phyloP scores from a whole-genome alignment of 2,888 invertebrate species.

The Spilarctia lutea region DNA sequence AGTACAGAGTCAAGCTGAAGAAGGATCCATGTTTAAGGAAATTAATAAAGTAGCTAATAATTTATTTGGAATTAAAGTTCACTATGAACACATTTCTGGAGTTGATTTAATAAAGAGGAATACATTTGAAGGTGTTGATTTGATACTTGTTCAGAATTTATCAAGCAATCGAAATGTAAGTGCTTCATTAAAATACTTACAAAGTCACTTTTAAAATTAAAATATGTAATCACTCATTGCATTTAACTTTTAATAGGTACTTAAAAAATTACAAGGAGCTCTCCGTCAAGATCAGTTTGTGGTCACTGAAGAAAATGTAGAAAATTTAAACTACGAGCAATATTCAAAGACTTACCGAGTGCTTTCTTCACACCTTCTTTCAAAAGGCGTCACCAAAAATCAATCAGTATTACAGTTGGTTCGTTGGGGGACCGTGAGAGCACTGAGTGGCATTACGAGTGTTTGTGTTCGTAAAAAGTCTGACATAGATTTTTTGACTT shows the following conservation, averaged over 20 bases:
- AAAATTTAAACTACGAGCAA: not conserved
- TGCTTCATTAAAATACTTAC: not conserved
- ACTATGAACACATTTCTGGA: constrained; percentile 32
- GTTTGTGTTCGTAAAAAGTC: constrained; percentile 40
- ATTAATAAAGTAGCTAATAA: constrained; percentile 32
- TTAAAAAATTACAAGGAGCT: constrained; percentile 31
- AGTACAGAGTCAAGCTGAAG: constrained; percentile 22
- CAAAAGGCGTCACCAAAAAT: not conserved
- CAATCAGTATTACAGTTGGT: constrained; percentile 38
- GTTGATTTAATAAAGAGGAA: constrained; percentile 13
- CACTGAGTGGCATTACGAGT: constrained; percentile 27
- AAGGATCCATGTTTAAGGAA: constrained; percentile 30
- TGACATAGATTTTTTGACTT: constrained; percentile 44
- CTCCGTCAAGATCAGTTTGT: constrained; percentile 41
- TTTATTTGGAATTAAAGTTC: constrained; percentile 31
- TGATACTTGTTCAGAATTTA: constrained; percentile 47
- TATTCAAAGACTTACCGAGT: constrained; percentile 37
- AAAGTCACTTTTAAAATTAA: not conserved
- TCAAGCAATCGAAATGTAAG: constrained; percentile 43
- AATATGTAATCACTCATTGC: not conserved
- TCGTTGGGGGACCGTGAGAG: constrained; percentile 35
- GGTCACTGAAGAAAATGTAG: constrained; percentile 33
- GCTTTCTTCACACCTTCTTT: constrained; percentile 27
- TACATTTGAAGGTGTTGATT: constrained; percentile 32
- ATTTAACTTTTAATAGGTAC: constrained; percentile 32